phyloP scores from a whole-genome alignment of 2,888 invertebrate genomes.

The Hydropsyche betteni region DNA sequence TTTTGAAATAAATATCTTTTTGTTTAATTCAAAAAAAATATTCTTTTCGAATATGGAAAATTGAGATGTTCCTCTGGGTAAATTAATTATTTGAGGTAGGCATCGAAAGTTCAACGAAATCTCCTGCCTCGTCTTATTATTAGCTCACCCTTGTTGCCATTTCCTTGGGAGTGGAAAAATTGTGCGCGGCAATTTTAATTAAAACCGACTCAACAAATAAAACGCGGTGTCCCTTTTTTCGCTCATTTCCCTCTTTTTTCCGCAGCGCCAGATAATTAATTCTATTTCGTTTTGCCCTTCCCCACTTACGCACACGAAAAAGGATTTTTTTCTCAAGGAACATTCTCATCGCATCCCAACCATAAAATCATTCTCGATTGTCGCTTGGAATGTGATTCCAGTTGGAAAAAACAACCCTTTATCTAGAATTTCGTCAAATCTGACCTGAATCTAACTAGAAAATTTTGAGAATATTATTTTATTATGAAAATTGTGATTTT shows the following conservation, averaged over 20 bases:
- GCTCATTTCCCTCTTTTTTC: constrained; percentile 40
- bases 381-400: too few relatives aligned
- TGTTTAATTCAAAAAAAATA: too few relatives aligned
- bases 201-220: constrained; percentile 48
- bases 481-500: too few relatives aligned
- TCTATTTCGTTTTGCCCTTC: constrained; percentile 46
- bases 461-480: too few relatives aligned
- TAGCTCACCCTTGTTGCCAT: constrained; percentile 27
- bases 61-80: background rate
- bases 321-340: background rate
- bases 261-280: constrained; percentile 48
- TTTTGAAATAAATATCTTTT: too few relatives aligned
- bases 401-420: background rate
- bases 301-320: constrained; percentile 12
- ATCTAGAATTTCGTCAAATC: background rate
- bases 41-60: too few relatives aligned
- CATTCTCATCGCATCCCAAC: too few relatives aligned
- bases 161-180: constrained; percentile 44
- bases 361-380: too few relatives aligned
- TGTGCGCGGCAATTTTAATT: constrained; percentile 51
- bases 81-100: constrained; percentile 17
- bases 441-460: constrained; percentile 5
- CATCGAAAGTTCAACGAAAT: background rate
- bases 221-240: constrained; percentile 47
- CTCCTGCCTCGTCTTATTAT: constrained; percentile 8